Conservation (phyloP, 2,797 vertebrate species). For the Lacerta agilis region DNA sequence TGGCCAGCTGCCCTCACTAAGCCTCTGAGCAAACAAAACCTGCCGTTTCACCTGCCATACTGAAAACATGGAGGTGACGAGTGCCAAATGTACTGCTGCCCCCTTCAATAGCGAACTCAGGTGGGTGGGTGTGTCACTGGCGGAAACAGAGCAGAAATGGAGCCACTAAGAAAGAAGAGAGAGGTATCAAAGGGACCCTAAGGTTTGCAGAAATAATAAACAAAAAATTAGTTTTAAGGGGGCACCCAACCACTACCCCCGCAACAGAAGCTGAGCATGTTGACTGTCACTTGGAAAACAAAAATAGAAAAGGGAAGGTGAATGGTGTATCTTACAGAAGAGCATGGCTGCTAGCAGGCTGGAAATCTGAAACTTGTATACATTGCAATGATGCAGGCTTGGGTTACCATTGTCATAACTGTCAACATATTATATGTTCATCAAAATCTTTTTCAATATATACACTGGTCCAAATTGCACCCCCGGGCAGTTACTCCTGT, state of each 20-base stretch:
- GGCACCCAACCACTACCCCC: no score
- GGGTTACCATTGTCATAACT: neutral
- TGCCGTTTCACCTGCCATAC: neutral
- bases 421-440: neutral
- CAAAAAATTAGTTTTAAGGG: no score
- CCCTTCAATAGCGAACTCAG: neutral
- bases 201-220: neutral
- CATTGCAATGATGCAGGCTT: no score
- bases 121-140: neutral
- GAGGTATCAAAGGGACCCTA: neutral
- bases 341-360: no score
- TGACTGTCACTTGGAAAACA: neutral
- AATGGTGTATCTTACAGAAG: neutral
- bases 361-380: neutral
- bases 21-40: neutral
- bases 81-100: neutral
- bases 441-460: neutral
- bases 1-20: neutral
- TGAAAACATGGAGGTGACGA: neutral
- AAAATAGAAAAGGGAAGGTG: neutral
- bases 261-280: neutral
- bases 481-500: no score
- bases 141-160: neutral
- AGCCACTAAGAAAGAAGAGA: neutral
- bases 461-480: no score